Evolutionary conservation across 1,140 invertebrate genomes (phyloP).

Genomic region (Leucophenga varia): DNA sequence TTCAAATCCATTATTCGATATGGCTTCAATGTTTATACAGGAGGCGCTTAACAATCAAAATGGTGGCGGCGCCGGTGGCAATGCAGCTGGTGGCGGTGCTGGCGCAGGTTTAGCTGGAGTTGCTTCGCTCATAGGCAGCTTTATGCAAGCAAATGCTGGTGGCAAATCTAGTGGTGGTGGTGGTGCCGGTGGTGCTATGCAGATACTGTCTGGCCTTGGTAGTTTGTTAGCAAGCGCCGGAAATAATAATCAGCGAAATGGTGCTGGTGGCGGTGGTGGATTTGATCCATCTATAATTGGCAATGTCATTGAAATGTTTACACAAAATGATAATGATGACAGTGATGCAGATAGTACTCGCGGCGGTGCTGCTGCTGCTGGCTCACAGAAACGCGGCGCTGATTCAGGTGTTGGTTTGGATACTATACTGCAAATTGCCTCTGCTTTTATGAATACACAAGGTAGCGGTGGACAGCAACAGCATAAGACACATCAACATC

Average conservation of each 20-base stretch:
- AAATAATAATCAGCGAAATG: conserved; percentile 18
- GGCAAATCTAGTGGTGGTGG: conserved; percentile 26
- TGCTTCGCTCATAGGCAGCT: conserved; percentile 58
- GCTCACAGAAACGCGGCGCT: conserved; percentile 21
- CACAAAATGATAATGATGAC: conserved; percentile 37
- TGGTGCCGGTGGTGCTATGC: conserved; percentile 43
- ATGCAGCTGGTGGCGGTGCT: conserved; percentile 52
- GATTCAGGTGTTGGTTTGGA: conserved; percentile 56
- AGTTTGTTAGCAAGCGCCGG: conserved; percentile 43
- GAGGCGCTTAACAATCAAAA: conserved; percentile 59
- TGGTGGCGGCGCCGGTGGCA: conserved; percentile 47
- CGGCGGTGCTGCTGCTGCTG: conserved; percentile 4
- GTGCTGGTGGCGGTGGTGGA: conserved; percentile 31
- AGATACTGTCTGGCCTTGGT: conserved; percentile 57
- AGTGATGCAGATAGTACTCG: conserved; percentile 20
- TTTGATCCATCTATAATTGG: conserved; percentile 58
- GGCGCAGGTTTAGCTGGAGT: conserved; percentile 49
- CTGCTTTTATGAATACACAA: conserved; percentile 61
- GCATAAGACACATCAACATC: conserved; percentile 18
- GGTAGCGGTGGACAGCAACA: conserved; percentile 20
- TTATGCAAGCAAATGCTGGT: conserved; percentile 62
- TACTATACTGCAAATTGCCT: conserved; percentile 64
- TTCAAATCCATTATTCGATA: conserved; percentile 60
- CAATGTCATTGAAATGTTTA: conserved; percentile 57
- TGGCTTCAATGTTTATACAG: conserved; percentile 62